Evolutionary conservation across 2,888 invertebrate genomes (phyloP).

Genomic region (Morpho achilles): DNA sequence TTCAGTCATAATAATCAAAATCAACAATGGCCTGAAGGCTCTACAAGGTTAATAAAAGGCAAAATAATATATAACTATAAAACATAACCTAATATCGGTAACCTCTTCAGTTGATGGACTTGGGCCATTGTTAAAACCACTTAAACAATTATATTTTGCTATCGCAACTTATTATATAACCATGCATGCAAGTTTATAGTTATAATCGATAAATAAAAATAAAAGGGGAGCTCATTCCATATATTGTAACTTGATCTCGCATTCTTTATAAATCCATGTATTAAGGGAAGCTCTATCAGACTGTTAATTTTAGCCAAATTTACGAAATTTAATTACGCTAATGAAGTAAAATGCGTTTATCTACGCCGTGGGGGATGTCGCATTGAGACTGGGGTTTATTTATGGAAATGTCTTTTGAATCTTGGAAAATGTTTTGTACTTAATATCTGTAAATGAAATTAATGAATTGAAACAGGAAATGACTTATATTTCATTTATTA

Average conservation of each 20-base stretch:
- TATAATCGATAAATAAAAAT: not conserved
- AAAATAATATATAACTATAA: too few relatives aligned
- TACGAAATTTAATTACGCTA: constrained; percentile 66
- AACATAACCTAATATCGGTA: too few relatives aligned
- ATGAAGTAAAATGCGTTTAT: constrained; percentile 60
- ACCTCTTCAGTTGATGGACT: too few relatives aligned
- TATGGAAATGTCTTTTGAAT: constrained; percentile 35
- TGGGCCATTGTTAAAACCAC: too few relatives aligned
- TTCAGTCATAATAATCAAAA: too few relatives aligned
- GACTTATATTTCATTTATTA: too few relatives aligned
- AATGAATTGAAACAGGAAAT: not conserved
- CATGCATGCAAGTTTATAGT: too few relatives aligned
- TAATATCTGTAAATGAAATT: not conserved
- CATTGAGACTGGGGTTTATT: constrained; percentile 39
- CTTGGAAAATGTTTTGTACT: constrained; percentile 1
- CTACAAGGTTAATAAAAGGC: too few relatives aligned
- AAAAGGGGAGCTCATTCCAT: constrained; percentile 30
- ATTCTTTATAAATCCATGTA: constrained; percentile 59
- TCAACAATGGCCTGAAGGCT: too few relatives aligned
- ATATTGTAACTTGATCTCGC: constrained; percentile 31
- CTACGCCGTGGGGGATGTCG: constrained; percentile 36
- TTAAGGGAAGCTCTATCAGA: constrained; percentile 52
- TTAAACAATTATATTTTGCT: too few relatives aligned
- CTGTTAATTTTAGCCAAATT: constrained; percentile 63
- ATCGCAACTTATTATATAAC: too few relatives aligned